Evolutionary conservation across 2,888 invertebrate species (phyloP).

Genomic region (Eupithecia vulgata): DNA sequence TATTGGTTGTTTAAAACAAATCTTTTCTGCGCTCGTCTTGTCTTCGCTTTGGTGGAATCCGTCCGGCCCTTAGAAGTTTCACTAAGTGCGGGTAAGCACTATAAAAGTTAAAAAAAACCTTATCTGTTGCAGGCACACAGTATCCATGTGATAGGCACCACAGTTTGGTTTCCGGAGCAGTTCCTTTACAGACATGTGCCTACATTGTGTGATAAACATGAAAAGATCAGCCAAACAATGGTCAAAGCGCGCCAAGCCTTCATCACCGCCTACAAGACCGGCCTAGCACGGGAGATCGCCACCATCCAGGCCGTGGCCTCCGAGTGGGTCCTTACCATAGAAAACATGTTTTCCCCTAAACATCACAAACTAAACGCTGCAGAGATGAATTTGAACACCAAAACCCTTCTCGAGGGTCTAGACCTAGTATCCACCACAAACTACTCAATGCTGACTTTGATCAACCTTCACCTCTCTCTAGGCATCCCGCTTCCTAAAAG

Average conservation of each 20-base stretch:
- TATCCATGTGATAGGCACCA: conserved; percentile 90
- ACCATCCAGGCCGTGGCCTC: conserved; percentile 63
- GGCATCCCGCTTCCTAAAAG: conserved; percentile 91
- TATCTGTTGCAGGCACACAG: conserved; percentile 86
- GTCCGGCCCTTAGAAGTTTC: too few species aligned
- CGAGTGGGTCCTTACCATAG: conserved; percentile 72
- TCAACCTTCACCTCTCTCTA: conserved; percentile 88
- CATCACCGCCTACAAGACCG: conserved; percentile 83
- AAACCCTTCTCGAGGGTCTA: conserved; percentile 83
- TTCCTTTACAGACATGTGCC: conserved; percentile 88
- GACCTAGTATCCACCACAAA: conserved; percentile 87
- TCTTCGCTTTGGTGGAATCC: too few species aligned
- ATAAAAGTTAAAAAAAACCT: conserved; percentile 5
- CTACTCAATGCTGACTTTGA: conserved; percentile 79
- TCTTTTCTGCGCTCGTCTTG: too few species aligned
- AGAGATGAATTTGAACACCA: conserved; percentile 75
- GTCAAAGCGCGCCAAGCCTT: conserved; percentile 82
- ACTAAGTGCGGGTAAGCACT: too few species aligned
- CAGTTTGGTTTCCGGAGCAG: conserved; percentile 93
- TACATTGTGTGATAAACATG: conserved; percentile 81
- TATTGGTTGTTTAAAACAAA: too few species aligned
- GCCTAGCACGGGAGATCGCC: conserved; percentile 86
- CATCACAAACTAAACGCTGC: conserved; percentile 71
- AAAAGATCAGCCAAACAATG: conserved; percentile 73
- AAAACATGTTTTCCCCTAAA: conserved; percentile 67